These are phyloP conservation scores for Arenaria interpres DNA, from an alignment of 2,113 vertebrate species.

Conservation along the genomic window DNA sequence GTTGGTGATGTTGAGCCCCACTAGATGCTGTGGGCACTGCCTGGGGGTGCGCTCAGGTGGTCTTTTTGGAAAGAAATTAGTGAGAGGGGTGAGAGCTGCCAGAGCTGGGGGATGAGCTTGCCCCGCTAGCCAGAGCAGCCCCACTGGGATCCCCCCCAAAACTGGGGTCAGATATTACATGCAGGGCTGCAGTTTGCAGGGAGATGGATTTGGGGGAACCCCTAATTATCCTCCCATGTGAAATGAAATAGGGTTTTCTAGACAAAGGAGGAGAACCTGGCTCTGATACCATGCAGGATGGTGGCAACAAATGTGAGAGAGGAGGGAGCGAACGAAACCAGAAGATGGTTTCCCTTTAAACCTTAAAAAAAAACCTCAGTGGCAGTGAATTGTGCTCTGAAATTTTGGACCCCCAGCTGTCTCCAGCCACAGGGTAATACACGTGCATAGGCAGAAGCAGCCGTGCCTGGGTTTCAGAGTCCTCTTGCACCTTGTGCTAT, in stretches of 20 bases:
- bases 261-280: neutral
- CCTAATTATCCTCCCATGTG: neutral
- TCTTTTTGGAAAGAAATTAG: neutral
- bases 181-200: neutral
- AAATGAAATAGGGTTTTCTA: neutral
- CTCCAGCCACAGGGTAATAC: too few relatives aligned
- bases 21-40: neutral
- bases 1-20: neutral
- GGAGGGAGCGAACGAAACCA: neutral
- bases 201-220: neutral
- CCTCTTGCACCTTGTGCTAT: neutral
- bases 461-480: neutral
- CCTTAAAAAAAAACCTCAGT: neutral
- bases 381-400: neutral
- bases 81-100: neutral
- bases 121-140: neutral
- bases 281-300: neutral
- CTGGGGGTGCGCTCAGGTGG: neutral
- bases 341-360: neutral
- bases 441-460: accelerated
- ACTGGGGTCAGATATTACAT: neutral
- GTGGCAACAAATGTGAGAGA: neutral
- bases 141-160: neutral
- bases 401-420: neutral
- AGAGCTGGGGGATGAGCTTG: neutral